phyloP scores from a whole-genome alignment of 2,113 vertebrate genomes.

The Marmota flaviventris region DNA sequence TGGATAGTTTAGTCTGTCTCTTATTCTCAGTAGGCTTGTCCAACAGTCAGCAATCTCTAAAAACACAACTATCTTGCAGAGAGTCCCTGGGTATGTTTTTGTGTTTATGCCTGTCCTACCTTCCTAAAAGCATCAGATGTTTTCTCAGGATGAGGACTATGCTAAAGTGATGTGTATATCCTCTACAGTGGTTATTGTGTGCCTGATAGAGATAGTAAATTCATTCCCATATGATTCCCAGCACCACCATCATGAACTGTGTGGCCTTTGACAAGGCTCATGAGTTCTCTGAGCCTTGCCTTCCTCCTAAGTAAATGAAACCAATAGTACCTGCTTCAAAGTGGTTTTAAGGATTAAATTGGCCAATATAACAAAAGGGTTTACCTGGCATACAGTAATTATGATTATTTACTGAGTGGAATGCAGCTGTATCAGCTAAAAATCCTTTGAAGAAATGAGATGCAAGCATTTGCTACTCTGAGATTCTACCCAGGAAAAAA shows the following conservation, averaged over 20 bases:
- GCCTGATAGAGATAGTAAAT: fast-evolving
- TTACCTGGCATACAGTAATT: not conserved
- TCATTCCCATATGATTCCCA: no score
- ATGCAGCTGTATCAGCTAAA: not conserved
- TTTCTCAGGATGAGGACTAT: not conserved
- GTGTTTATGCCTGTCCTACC: no score
- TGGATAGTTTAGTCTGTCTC: not conserved
- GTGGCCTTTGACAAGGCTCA: not conserved
- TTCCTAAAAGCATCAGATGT: not conserved
- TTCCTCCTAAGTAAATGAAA: not conserved
- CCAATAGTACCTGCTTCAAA: not conserved
- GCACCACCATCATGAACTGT: not conserved
- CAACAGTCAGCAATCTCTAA: not conserved
- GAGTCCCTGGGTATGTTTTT: no score
- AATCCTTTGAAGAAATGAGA: not conserved
- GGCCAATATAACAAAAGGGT: not conserved
- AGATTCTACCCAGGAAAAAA: not conserved
- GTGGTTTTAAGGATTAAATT: not conserved
- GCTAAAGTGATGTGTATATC: no score
- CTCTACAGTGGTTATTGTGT: not conserved
- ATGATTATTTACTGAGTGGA: not conserved
- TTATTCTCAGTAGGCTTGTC: not conserved
- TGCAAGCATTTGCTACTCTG: not conserved
- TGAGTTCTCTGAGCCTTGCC: not conserved
- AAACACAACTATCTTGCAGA: not conserved